Evolutionary conservation across 2,888 invertebrate species (phyloP), one percentile per base, ranked within the genome.

Genomic region (Colostygia pectinataria): DNA sequence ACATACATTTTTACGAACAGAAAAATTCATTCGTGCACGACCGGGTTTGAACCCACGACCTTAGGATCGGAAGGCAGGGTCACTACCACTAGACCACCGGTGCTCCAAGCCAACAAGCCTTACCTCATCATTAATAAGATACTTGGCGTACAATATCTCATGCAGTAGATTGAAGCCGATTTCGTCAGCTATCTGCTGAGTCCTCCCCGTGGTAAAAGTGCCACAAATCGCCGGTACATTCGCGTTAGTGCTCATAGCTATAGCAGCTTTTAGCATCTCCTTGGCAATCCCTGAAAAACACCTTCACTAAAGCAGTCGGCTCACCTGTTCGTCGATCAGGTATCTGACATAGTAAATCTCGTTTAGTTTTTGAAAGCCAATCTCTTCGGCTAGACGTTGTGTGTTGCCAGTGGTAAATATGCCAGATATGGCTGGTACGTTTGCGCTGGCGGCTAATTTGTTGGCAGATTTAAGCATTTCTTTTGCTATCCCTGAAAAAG

Each of bases 271-370:
- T 2, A 79, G 29, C 68, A 81, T 67, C 38, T 77, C 73, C 48
- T 72, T 75, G 1, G 61, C 73, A 37, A 80, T 39, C 1, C 59
- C 59, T 59, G 46, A 28, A 59, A 28, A 59, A 59, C 23, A 24
- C 9, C 5, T 12, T 2, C 2, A 33, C 18, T 18, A 18, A 10
- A 20, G n/a, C 10, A 33, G 8, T 13, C 13, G 2, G 39, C 63
- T 59, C 37, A 87, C 89, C 74, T 85, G 61, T 0, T 74, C 76
- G 55, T 88, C 70, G 23, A 79, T 70, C 0, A 82, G 54, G 42
- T 90, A 90, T 64, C 83, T 63, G 5, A 79, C 63, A 43, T 89
- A 90, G 53, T 80, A 80, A 2, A 89, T 74, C 50, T 89, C 87
- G 41, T 83, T 74, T 15, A 69, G 66, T 46, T 84, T 89, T 15